Base-by-base conservation (phyloP, 2,113 vertebrate species). In the Ifrita kowaldi region DNA sequence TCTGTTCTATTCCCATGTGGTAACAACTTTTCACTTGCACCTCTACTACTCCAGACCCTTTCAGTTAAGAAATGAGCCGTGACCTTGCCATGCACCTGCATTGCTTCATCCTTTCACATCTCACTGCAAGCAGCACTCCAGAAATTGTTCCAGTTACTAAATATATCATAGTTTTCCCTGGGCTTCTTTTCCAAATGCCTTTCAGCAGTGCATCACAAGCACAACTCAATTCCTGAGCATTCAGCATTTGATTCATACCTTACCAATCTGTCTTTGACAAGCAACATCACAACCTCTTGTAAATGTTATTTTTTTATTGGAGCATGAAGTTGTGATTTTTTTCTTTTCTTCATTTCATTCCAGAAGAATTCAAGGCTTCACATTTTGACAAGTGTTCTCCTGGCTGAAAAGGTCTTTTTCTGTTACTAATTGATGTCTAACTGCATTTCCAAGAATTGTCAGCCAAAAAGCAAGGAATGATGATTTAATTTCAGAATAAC, bases 401-500 rank as follows among this genome's bases (percentile, higher is more conserved):
- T 78, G 76, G 30, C 73, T 94, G 68, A 56, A 84, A 96, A 89
- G 46, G 18, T 44, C 41, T 82, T 77, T 73, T 75, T 78, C 59
- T 55, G 24, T 73, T 84, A 23, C 59, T 83, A 47, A 53, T 80
- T 60, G 32, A 49, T 81, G 37, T 85, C 64, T 88, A 76, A 74
- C 52, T 69, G 13, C 60, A 64, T 83, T 90, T 95, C 65, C 69
- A 56, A 78, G 44, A 84, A 62, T 39, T 78, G 62, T 33, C 69
- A 93, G 37, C 27, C 70, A 68, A 53, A 82, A 88, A 69, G 4
- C 44, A 89, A 78, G 22, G 37, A 84, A 46, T 35, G 19, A 63
- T 87, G 41, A 80, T 88, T 96, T 92, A 53, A 74, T 89, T 78
- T 87, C 30, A 55, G 65, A 96, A 75, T 90, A 81, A 69, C 27